Conservation (phyloP, 2,113 vertebrate genomes). For the Propithecus coquereli region DNA sequence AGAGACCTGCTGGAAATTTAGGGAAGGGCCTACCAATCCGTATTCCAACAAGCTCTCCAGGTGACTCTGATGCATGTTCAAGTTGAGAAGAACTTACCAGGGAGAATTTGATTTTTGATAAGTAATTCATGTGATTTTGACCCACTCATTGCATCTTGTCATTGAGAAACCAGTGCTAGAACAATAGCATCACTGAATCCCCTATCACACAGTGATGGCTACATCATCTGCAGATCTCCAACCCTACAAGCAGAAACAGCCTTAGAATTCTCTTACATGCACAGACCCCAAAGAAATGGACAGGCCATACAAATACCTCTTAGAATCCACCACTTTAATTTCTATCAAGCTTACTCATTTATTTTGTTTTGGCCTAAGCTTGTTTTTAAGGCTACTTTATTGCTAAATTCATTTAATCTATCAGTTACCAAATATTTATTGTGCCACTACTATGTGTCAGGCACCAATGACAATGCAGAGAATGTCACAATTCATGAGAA, state of each 20-base stretch:
- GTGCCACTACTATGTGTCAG: not conserved
- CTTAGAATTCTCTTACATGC: not conserved
- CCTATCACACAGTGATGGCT: not conserved
- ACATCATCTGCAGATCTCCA: not conserved
- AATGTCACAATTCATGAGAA: not conserved
- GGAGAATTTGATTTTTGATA: not conserved
- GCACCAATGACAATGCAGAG: not conserved
- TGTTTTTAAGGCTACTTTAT: not conserved
- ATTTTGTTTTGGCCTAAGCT: not conserved
- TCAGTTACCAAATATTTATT: not conserved
- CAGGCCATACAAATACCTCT: not conserved
- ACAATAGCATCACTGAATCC: not conserved
- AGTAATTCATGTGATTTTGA: not conserved
- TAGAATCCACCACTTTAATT: not conserved
- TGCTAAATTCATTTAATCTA: not conserved
- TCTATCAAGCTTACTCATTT: not conserved
- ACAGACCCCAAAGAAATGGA: not conserved
- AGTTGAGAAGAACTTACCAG: not conserved
- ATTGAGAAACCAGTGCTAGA: not conserved
- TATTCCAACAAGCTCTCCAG: not conserved
- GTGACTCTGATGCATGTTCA: not conserved
- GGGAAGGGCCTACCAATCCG: too few species aligned
- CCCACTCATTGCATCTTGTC: not conserved
- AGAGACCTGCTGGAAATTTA: not conserved
- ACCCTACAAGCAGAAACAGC: not conserved